phyloP scores from a whole-genome alignment of 92 coral and sea anemone genomes.

The Actinostola sp. region DNA sequence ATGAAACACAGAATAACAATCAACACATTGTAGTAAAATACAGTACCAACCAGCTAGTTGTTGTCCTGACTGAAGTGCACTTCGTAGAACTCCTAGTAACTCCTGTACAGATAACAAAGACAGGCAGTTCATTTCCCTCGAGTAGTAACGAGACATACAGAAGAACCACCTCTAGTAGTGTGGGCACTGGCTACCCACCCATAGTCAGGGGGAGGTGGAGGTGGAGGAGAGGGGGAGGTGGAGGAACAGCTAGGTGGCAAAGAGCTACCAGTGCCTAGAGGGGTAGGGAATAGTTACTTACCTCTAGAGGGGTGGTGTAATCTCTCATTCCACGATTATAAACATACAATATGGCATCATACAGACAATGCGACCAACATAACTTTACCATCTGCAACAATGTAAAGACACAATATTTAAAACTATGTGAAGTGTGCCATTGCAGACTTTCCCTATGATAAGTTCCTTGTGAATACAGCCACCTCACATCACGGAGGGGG shows the following conservation, averaged over 20 bases:
- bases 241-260: too few relatives aligned
- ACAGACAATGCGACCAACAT: slow-evolving; percentile 94
- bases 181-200: too few relatives aligned
- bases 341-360: slow-evolving; percentile 95
- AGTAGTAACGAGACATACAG: too few relatives aligned
- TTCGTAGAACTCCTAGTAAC: slow-evolving; percentile 71
- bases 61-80: slow-evolving; percentile 66
- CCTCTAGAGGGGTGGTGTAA: slow-evolving; percentile 94
- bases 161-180: too few relatives aligned
- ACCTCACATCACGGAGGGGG: too few relatives aligned
- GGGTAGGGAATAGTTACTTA: too few relatives aligned
- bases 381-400: slow-evolving; percentile 83
- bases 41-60: slow-evolving; percentile 69
- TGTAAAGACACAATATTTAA: not conserved
- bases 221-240: too few relatives aligned
- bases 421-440: not conserved
- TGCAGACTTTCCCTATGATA: too few relatives aligned
- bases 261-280: too few relatives aligned
- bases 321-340: slow-evolving; percentile 97
- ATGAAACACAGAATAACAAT: not conserved
- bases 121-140: not conserved
- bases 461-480: too few relatives aligned
- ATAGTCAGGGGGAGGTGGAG: too few relatives aligned
- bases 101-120: slow-evolving; percentile 53
- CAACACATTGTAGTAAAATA: not conserved